These are phyloP conservation scores for Crocodylus rhombifer DNA, from an alignment of 2,797 vertebrate genomes.

Conservation along the genomic window DNA sequence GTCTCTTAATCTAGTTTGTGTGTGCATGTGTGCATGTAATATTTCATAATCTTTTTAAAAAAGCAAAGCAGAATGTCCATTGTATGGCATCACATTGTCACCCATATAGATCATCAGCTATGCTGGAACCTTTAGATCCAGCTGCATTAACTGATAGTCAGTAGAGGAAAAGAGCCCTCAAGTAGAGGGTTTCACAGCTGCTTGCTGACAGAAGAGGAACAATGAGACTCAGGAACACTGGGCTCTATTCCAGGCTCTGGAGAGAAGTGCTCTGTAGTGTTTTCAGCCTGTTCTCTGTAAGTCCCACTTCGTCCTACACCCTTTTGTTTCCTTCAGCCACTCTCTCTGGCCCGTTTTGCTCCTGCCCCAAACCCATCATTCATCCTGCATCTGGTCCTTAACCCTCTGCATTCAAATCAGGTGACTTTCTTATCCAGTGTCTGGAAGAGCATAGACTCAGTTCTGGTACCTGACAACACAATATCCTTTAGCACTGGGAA, in stretches of 20 bases:
- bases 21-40: neutral
- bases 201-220: neutral
- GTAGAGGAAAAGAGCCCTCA: no score
- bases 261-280: neutral
- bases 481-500: neutral
- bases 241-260: neutral
- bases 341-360: neutral
- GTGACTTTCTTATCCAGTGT: neutral
- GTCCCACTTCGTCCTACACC: neutral
- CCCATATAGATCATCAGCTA: neutral
- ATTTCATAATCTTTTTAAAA: neutral
- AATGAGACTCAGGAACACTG: neutral
- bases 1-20: neutral
- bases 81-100: neutral
- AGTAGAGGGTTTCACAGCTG: neutral
- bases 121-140: neutral
- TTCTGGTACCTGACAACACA: neutral
- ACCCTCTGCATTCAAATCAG: neutral
- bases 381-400: neutral
- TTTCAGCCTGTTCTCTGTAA: neutral
- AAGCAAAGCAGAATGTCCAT: neutral
- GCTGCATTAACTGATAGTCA: no score
- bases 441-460: neutral
- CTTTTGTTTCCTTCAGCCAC: neutral
- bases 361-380: neutral